Conservation (phyloP, 2,888 invertebrate genomes). For the Carabus problematicus region DNA sequence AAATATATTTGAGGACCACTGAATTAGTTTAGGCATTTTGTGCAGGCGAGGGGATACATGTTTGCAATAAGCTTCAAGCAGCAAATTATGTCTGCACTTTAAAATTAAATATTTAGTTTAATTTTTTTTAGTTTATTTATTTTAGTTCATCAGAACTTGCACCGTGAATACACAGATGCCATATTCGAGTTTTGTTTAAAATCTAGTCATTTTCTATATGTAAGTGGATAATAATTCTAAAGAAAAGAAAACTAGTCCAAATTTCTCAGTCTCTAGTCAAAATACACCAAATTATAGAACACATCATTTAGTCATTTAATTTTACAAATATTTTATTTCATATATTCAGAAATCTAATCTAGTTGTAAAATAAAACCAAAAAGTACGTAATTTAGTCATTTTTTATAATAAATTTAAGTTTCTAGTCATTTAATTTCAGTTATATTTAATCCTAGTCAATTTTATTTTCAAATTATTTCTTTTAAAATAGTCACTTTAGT, state of each 20-base stretch:
- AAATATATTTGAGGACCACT: conserved; percentile 1
- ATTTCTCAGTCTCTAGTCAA: conserved; percentile 1
- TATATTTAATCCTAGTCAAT: too few species aligned
- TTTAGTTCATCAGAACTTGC: conserved; percentile 1
- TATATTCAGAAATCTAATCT: too few species aligned
- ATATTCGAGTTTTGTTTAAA: background rate
- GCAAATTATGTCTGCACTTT: conserved; percentile 56
- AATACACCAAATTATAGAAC: too few species aligned
- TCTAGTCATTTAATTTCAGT: too few species aligned
- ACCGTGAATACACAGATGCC: conserved; percentile 29
- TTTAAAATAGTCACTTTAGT: too few species aligned
- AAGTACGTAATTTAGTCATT: too few species aligned
- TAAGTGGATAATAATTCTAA: too few species aligned
- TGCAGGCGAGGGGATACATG: conserved; percentile 59
- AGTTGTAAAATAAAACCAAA: too few species aligned
- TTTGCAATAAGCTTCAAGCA: conserved; percentile 60
- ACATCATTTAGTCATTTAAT: too few species aligned
- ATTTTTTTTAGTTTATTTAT: conserved; percentile 14
- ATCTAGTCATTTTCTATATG: background rate
- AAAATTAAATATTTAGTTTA: conserved; percentile 47
- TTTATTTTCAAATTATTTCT: too few species aligned
- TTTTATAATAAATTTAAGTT: too few species aligned
- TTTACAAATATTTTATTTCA: too few species aligned
- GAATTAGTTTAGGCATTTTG: conserved; percentile 45
- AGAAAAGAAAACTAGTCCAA: conserved; percentile 27